These are phyloP conservation scores for Callimorpha dominula DNA, from an alignment of 2,888 invertebrate species.

Conservation along the genomic window DNA sequence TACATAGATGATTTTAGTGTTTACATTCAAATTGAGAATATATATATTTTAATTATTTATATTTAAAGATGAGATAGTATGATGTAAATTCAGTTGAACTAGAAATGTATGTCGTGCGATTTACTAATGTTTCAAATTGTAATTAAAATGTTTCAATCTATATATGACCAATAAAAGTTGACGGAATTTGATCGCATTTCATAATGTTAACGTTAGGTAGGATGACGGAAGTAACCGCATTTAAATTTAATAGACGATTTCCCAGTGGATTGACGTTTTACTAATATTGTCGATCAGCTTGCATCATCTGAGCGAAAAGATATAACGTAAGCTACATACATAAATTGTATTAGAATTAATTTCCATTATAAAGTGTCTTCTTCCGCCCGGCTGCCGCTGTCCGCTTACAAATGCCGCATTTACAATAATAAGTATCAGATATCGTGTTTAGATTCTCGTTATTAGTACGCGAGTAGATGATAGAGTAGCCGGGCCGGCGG, in stretches of 20 bases:
- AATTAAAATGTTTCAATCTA: constrained; percentile 68
- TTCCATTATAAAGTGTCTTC: constrained; percentile 80
- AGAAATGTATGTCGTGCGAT: constrained; percentile 79
- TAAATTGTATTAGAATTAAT: constrained; percentile 76
- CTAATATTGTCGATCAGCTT: constrained; percentile 63
- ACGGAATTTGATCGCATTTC: constrained; percentile 75
- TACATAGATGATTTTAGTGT: constrained; percentile 78
- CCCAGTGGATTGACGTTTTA: constrained; percentile 67
- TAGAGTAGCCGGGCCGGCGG: constrained; percentile 48
- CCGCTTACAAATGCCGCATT: constrained; percentile 64
- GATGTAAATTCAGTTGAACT: constrained; percentile 79
- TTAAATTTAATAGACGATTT: constrained; percentile 68
- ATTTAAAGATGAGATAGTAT: constrained; percentile 71
- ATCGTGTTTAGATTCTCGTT: constrained; percentile 71
- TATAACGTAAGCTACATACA: constrained; percentile 75
- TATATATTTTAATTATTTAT: constrained; percentile 76
- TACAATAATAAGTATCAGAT: constrained; percentile 70
- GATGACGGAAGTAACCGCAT: constrained; percentile 71
- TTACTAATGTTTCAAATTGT: constrained; percentile 54
- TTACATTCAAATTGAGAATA: constrained; percentile 82
- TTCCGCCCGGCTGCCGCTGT: constrained; percentile 63
- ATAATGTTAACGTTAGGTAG: constrained; percentile 64
- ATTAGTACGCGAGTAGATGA: constrained; percentile 59
- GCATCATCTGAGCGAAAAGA: constrained; percentile 60
- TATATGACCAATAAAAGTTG: constrained; percentile 75